These are phyloP conservation scores for Andinoacara biseriatus DNA, from an alignment of 2,113 vertebrate species.

Conservation along the genomic window DNA sequence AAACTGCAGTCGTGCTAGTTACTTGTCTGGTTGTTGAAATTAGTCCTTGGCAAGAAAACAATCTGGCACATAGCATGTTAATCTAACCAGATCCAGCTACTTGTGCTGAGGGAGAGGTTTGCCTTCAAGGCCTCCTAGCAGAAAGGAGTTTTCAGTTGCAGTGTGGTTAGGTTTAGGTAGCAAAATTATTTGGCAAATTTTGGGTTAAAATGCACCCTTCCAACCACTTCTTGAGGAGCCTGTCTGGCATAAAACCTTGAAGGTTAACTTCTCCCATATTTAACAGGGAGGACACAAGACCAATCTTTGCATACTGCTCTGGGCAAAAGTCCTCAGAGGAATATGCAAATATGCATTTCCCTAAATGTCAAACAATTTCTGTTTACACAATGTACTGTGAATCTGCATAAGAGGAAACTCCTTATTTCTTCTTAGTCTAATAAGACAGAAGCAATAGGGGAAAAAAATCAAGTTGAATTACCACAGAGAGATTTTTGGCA, in stretches of 20 bases:
- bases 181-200: not conserved
- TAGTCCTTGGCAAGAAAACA: not conserved
- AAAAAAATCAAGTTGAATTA: conserved; percentile 63
- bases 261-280: not conserved
- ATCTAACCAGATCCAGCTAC: not conserved
- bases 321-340: not conserved
- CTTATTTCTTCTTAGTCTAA: not conserved
- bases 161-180: not conserved
- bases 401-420: conserved; percentile 14
- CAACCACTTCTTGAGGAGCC: not conserved
- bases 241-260: not conserved
- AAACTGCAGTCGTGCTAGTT: not conserved
- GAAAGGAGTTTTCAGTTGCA: not conserved
- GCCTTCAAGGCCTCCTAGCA: not conserved
- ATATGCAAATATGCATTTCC: not conserved
- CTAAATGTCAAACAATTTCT: not conserved
- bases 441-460: not conserved
- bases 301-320: not conserved
- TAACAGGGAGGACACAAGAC: not conserved
- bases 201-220: too few species aligned
- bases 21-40: not conserved
- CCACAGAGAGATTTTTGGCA: conserved; percentile 79
- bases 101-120: not conserved
- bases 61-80: not conserved
- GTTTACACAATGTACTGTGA: not conserved